Evolutionary conservation across 2,797 vertebrate species (phyloP).

Genomic region (Orientallactaga sibirica): DNA sequence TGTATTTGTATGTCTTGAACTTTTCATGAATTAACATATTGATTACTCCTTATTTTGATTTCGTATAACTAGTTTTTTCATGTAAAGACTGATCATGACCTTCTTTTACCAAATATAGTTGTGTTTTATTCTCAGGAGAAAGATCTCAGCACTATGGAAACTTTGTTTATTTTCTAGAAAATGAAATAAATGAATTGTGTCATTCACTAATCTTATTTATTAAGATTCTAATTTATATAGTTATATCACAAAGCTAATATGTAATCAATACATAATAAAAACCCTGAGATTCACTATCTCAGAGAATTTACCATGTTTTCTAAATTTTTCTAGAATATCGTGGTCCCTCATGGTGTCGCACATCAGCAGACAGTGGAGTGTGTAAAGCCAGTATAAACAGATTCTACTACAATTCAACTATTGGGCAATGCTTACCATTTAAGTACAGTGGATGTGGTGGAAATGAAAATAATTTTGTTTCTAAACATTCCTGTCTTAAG

Average conservation of each 20-base stretch:
- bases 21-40: conserved; percentile 12
- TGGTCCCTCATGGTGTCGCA: conserved; percentile 86
- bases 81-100: neutral
- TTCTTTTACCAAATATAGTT: neutral
- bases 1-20: neutral
- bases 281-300: neutral
- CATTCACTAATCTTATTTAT: neutral
- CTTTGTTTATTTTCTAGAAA: neutral
- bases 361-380: conserved; percentile 87
- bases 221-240: conserved; percentile 32
- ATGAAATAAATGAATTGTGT: neutral
- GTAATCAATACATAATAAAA: neutral
- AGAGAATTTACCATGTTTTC: conserved; percentile 47
- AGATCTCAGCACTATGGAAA: neutral
- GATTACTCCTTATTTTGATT: neutral
- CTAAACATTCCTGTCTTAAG: conserved; percentile 88
- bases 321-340: conserved; percentile 81
- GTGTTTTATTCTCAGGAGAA: conserved; percentile 9
- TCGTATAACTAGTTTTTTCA: neutral
- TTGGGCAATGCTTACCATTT: conserved; percentile 90
- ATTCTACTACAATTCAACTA: conserved; percentile 89
- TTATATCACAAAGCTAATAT: neutral
- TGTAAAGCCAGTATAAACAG: conserved; percentile 88
- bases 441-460: conserved; percentile 94
- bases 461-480: conserved; percentile 94